Base-by-base conservation (phyloP, 1,140 invertebrate genomes). In the Homarus americanus region DNA sequence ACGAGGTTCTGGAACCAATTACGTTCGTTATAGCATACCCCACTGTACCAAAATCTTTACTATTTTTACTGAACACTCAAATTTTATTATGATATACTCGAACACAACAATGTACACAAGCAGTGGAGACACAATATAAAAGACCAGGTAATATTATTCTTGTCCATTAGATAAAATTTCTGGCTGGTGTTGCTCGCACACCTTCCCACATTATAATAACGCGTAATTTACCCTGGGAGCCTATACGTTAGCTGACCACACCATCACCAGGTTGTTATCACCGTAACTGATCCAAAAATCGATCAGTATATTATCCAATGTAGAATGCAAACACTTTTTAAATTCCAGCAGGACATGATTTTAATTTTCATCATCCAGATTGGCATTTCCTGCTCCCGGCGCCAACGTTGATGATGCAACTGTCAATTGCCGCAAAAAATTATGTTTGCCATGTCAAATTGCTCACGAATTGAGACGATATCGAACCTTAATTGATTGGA, bases 381-480 rank as follows among this genome's bases (percentile, higher is more conserved):
- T 78, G 87, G 66, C 80, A 82, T 83, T 75, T 90, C 72, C 79
- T 83, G 88, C 82, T 90, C 66, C 88, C 73, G 82, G 40, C 88
- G 88, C 69, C 72, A 83, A 83, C 88, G 88, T 40, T 90, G 88
- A 90, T 90, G 88, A 90, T 78, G 88, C 88, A 84, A 83, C 88
- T 90, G 88, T 90, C 88, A 90, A 84, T 90, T 90, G 80, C 36
- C 44, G 80, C 88, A 83, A 90, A 90, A 90, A 90, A 90, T 90
- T 83, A 90, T 90, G 80, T 90, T 90, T 90, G 80, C 88, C 82
- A 84, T 83, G 80, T 90, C 80, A 90, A 90, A 90, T 90, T 90
- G 88, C 88, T 82, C 88, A 90, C 80, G 88, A 90, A 80, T 90
- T 90, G 88, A 90, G 88, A 90, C 88, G 88, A 90, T 90, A 90